Percentiles rank a stretch among this genome's conserved stretches.
phyloP scores from a whole-genome alignment of 1,140 invertebrate genomes.

The Danaus plexippus region DNA sequence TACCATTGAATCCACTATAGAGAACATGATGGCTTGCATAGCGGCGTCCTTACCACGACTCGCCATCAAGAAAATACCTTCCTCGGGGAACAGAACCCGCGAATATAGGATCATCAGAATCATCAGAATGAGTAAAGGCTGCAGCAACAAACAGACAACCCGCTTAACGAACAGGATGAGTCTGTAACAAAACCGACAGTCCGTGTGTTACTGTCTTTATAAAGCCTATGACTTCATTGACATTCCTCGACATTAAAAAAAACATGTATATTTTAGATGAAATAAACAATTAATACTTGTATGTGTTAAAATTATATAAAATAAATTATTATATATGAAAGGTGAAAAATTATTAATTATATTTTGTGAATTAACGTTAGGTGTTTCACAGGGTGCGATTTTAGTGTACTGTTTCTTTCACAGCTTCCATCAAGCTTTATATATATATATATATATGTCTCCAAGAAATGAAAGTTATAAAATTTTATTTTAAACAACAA shows the following conservation, averaged over 20 bases:
- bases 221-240: no score
- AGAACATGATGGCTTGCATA: slow-evolving; percentile 84
- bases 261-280: neutral
- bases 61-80: slow-evolving; percentile 66
- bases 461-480: no score
- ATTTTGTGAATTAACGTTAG: no score
- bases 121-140: slow-evolving; percentile 78
- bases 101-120: slow-evolving; percentile 76
- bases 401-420: no score
- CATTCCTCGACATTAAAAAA: no score
- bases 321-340: no score
- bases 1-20: slow-evolving; percentile 85
- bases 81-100: slow-evolving; percentile 75
- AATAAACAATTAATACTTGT: slow-evolving; percentile 9
- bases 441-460: no score
- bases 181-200: slow-evolving; percentile 11
- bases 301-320: neutral
- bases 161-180: slow-evolving; percentile 58
- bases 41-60: slow-evolving; percentile 75
- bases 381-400: no score
- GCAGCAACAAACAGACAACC: slow-evolving; percentile 76
- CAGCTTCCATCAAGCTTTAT: no score
- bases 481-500: no score
- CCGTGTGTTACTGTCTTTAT: no score
- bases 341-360: no score